Evolutionary conservation across 2,888 invertebrate species (phyloP), one percentile per base, ranked within the genome.

Genomic region (Campaea margaritaria): DNA sequence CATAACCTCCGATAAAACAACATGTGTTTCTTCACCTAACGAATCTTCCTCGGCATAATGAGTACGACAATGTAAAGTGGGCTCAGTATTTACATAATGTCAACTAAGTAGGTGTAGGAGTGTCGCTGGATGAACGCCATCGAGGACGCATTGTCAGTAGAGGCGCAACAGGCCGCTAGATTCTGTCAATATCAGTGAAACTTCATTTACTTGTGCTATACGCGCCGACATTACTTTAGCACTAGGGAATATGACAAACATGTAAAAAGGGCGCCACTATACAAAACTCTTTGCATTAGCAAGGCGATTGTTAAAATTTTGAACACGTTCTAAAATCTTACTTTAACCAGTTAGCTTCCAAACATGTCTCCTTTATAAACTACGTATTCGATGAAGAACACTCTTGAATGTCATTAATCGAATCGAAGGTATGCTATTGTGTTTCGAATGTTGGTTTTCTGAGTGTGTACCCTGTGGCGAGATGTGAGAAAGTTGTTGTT

Each of bases 11-110:
- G 85, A 91, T 91, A 91, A 91, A 90, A 91, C 91, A 91, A 92
- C 92, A 92, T 87, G 82, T 92, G 92, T 92, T 92, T 91, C 91
- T 91, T 92, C 92, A 91, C 92, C 91, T 92, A 91, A 91, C 91
- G 91, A 91, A 91, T 91, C 92, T 89, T 85, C 87, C 79, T 76
- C 76, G 69, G 88, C 82, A 91, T 91, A 92, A 91, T 92, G 90
- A 92, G 89, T 82, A 87, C 85, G 79, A 90, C 91, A 91, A 90
- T 89, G 89, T 89, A 89, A 87, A 91, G 90, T 89, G 89, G 89
- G 81, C 70, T 63, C 82, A 79, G 78, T 92, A 91, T 92, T 92
- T 92, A 92, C 91, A 92, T 91, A 91, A 92, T 91, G 91, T 91
- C 91, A 91, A 85, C 89, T 89, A 89, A 89, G 90, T 90, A 88